Conservation (phyloP, 2,888 invertebrate genomes). For the Amphipyra berbera region DNA sequence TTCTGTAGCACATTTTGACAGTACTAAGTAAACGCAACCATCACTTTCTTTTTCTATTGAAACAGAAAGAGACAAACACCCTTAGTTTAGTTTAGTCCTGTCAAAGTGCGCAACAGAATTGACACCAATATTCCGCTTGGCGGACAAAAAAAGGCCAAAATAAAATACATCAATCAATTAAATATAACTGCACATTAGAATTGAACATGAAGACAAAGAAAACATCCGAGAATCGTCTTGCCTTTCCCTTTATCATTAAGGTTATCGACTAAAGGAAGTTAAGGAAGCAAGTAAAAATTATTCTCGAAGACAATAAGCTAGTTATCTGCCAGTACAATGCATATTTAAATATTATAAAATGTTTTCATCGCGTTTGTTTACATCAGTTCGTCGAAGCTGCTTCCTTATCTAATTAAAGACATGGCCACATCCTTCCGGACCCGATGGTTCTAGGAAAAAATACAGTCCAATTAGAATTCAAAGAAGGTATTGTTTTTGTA, state of each 20-base stretch:
- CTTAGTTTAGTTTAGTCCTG: too few species aligned
- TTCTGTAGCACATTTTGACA: too few species aligned
- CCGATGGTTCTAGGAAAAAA: slow-evolving; percentile 43
- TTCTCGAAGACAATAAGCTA: slow-evolving; percentile 32
- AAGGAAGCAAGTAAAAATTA: slow-evolving; percentile 18
- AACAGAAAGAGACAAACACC: too few species aligned
- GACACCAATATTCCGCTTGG: too few species aligned
- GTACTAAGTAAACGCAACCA: too few species aligned
- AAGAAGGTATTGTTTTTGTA: slow-evolving; percentile 56
- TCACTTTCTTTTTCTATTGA: too few species aligned
- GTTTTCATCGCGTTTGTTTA: slow-evolving; percentile 27
- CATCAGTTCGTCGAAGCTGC: slow-evolving; percentile 23
- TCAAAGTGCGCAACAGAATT: too few species aligned
- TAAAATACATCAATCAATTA: too few species aligned
- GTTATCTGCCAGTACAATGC: slow-evolving; percentile 15
- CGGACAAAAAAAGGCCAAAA: too few species aligned
- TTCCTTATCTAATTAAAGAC: slow-evolving; percentile 49
- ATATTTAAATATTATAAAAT: slow-evolving; percentile 29
- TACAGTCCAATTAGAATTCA: slow-evolving; percentile 51
- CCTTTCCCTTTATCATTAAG: slow-evolving; percentile 23
- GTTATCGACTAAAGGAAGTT: slow-evolving; percentile 21
- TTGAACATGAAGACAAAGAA: slow-evolving; percentile 1
- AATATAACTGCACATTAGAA: too few species aligned
- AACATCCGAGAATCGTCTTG: slow-evolving; percentile 1
- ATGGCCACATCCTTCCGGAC: slow-evolving; percentile 54